Evolutionary conservation across 1,140 invertebrate species (phyloP).

Genomic region (Pissodes strobi): DNA sequence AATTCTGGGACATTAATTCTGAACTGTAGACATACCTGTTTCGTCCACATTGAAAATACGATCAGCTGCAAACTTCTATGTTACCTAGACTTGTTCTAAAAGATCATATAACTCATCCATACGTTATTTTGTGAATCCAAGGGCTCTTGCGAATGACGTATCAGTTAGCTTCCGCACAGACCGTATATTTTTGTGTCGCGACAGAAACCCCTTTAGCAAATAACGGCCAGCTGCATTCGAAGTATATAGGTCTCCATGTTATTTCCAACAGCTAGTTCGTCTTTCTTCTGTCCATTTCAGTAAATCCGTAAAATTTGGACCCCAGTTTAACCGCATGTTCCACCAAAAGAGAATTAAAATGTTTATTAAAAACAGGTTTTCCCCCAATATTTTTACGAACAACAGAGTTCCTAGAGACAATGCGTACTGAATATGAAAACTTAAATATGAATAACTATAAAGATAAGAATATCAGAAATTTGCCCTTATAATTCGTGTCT

Average conservation of each 20-base stretch:
- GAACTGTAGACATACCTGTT: conserved; percentile 1
- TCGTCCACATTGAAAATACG: conserved; percentile 14
- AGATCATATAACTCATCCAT: conserved; percentile 6
- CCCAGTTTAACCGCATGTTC: conserved; percentile 8
- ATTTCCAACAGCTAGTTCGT: not conserved
- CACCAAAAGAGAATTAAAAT: not conserved
- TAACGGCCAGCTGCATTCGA: not conserved
- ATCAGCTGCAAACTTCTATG: conserved; percentile 1
- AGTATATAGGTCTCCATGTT: conserved; percentile 9
- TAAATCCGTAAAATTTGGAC: conserved; percentile 8
- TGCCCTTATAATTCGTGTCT: too few relatives aligned
- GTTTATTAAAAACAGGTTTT: not conserved
- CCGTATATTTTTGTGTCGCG: conserved; percentile 4
- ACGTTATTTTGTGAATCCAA: conserved; percentile 3
- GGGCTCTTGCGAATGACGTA: too few relatives aligned
- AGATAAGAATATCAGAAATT: too few relatives aligned
- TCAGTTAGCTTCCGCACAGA: conserved; percentile 2
- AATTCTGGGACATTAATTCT: conserved; percentile 1
- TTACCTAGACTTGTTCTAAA: conserved; percentile 4
- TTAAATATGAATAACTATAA: too few relatives aligned
- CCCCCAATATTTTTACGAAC: not conserved
- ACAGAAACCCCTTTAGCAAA: too few relatives aligned
- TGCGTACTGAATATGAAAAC: too few relatives aligned
- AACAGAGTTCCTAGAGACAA: too few relatives aligned
- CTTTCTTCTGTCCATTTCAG: not conserved